Evolutionary conservation across 2,888 invertebrate species (phyloP).

Genomic region (Schizotus pectinicornis): DNA sequence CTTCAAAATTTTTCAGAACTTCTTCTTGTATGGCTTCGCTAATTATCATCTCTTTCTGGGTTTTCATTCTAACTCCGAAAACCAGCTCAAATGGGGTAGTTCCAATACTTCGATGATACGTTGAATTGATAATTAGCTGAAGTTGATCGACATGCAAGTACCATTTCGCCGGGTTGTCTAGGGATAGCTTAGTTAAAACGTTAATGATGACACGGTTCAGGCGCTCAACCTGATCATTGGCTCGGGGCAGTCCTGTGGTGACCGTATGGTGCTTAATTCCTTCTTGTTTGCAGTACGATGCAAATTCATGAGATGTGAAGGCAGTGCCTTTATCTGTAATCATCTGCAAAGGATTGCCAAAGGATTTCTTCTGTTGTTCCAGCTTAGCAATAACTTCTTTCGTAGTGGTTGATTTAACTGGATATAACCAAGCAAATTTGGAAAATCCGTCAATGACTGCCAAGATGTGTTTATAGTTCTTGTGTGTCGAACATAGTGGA

Average conservation of each 20-base stretch:
- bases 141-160: constrained; percentile 30
- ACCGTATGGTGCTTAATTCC: constrained; percentile 45
- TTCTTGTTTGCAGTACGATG: constrained; percentile 48
- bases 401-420: constrained; percentile 41
- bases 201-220: constrained; percentile 44
- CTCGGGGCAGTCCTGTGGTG: constrained; percentile 45
- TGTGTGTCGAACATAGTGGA: constrained; percentile 43
- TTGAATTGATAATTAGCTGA: constrained; percentile 32
- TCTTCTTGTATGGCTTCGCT: constrained; percentile 33
- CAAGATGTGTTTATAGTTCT: constrained; percentile 44
- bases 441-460: constrained; percentile 46
- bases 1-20: constrained; percentile 24
- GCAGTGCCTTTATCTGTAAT: constrained; percentile 51
- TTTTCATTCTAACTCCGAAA: constrained; percentile 36
- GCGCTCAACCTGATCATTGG: constrained; percentile 51
- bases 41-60: constrained; percentile 31
- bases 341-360: constrained; percentile 33
- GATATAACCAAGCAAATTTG: constrained; percentile 47
- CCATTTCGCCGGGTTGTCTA: constrained; percentile 46
- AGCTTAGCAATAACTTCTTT: constrained; percentile 35
- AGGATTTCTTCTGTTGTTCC: constrained; percentile 24
- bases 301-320: constrained; percentile 49
- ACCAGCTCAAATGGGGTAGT: constrained; percentile 36
- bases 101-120: constrained; percentile 33
- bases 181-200: constrained; percentile 47